phyloP scores from a whole-genome alignment of 2,797 vertebrate genomes.

The Sebastiscus tertius region DNA sequence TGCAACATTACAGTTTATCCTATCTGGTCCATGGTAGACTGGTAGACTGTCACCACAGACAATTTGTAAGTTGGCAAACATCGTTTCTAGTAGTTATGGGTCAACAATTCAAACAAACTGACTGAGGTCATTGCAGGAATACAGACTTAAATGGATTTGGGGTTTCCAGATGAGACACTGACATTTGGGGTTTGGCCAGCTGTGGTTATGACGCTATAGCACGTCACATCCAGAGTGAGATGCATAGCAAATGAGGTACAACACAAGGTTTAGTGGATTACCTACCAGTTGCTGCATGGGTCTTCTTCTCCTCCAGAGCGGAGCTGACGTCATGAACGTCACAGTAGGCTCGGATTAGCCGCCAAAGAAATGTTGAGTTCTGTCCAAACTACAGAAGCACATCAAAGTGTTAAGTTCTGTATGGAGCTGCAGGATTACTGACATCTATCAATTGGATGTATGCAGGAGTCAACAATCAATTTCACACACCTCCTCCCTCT shows the following conservation, averaged over 20 bases:
- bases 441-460: background rate
- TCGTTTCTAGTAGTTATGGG: background rate
- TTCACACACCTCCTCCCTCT: slow-evolving; percentile 84
- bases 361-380: slow-evolving; percentile 89
- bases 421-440: background rate
- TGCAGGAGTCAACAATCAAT: background rate
- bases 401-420: background rate
- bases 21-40: background rate
- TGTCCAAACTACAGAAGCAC: slow-evolving; percentile 84
- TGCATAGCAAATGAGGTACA: background rate
- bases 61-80: background rate
- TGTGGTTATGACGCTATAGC: background rate
- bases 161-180: background rate
- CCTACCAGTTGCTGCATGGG: slow-evolving; percentile 90
- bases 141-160: background rate
- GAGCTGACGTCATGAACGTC: slow-evolving; percentile 89
- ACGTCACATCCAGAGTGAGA: background rate
- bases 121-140: background rate
- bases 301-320: slow-evolving; percentile 88
- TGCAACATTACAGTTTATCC: background rate
- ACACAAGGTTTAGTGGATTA: slow-evolving; percentile 67
- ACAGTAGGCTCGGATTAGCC: slow-evolving; percentile 89
- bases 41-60: background rate
- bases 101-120: background rate
- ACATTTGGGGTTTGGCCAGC: background rate